These are phyloP conservation scores for Lasioglossum baleicum DNA, from an alignment of 1,140 invertebrate species.

Conservation along the genomic window DNA sequence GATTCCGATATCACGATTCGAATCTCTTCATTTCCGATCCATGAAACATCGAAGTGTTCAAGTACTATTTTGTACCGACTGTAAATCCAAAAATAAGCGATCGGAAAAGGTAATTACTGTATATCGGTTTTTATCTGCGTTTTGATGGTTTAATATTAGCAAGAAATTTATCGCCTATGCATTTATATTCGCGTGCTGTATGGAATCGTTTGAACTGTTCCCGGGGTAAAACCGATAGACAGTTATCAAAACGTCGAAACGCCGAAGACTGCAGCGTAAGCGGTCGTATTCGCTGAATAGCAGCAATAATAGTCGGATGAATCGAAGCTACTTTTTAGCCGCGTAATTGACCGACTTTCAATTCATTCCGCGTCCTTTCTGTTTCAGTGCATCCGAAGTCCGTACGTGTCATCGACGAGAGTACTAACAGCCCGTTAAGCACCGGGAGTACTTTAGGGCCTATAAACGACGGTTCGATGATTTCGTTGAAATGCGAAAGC, in stretches of 20 bases:
- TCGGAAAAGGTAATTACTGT: background rate
- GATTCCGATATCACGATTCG: too few species aligned
- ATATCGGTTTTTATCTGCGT: background rate
- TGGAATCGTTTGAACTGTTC: slow-evolving; percentile 8
- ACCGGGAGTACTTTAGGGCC: slow-evolving; percentile 84
- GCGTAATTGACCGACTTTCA: slow-evolving; percentile 39
- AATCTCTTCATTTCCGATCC: too few species aligned
- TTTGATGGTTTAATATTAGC: background rate
- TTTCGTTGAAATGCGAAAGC: slow-evolving; percentile 86
- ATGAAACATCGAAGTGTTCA: too few species aligned
- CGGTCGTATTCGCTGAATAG: slow-evolving; percentile 11
- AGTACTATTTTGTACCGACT: too few species aligned
- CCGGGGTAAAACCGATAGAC: background rate
- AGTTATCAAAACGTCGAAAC: background rate
- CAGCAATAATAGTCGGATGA: slow-evolving; percentile 24
- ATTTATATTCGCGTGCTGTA: background rate
- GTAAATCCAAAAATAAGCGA: background rate
- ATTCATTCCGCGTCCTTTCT: slow-evolving; percentile 29
- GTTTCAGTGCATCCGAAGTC: slow-evolving; percentile 86
- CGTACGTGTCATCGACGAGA: slow-evolving; percentile 82
- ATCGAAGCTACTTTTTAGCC: slow-evolving; percentile 10
- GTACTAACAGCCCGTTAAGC: slow-evolving; percentile 79
- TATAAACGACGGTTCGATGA: slow-evolving; percentile 84
- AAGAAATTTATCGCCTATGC: background rate
- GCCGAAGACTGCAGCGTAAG: background rate